Base-by-base conservation (phyloP, 2,113 vertebrate species). In the Toxotes jaculatrix region DNA sequence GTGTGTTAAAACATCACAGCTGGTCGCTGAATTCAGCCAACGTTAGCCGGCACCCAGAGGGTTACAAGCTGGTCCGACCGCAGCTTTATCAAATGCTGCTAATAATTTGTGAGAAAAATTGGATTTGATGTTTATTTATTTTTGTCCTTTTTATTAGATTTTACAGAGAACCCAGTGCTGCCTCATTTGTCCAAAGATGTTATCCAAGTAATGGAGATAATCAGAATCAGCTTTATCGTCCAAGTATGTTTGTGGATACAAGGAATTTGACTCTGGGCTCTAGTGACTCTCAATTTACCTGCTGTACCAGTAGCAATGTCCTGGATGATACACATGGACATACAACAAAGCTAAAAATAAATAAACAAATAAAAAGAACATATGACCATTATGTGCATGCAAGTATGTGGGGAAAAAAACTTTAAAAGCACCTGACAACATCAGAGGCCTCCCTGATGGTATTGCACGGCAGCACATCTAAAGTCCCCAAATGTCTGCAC, bases 41-140 rank as follows among this genome's bases (percentile, higher is more conserved):
- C 9, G 66, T 61, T 86, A 76, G 71, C 64, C 7, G 1, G 6
- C 68, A 69, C 17, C 55, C 21, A 49, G 7, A 21, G 21, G 17
- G 6, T 7, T 13, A 4, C 10, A 45, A 12, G 57, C 65, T 84
- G 12, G 40, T 27, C 14, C 16, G 5, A 11, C 12, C 7, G 5
- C 42, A 17, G 45, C 13, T 16, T 1, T 17, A 47, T 47, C 16
- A 14, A 47, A 17, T 47, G 45, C 17, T 17, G 45, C 49, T 51
- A 51, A 17, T 47, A 14, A 16, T 47, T 17, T 47, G 45, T 21
- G n/a, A 63, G 31, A 17, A 27, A 27, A 27, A 27, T 27, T 56
- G 4, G 1, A 23, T 19, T 12, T 55, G 1, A 19, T 34, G 16
- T 27, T 7, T 14, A 14, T 53, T 51, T 5, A 10, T 27, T 27